Percentiles rank a stretch among this genome's conserved stretches.
Evolutionary conservation across 2,888 invertebrate species (phyloP).

Genomic region (Ichneumoninae sp.): DNA sequence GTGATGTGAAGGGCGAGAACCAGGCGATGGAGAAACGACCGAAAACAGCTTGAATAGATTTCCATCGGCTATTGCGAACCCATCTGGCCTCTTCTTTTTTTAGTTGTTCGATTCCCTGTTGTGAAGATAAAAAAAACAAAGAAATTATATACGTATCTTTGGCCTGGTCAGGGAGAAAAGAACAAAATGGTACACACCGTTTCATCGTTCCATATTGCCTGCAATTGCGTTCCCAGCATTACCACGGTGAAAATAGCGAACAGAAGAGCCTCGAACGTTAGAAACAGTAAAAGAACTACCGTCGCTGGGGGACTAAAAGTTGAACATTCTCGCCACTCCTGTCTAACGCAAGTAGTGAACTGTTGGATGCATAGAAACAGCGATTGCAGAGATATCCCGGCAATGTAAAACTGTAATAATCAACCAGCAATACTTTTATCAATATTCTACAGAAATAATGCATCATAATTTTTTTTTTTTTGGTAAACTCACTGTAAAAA

Average conservation of each 20-base stretch:
- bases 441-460: slow-evolving; percentile 10
- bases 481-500: slow-evolving; percentile 93
- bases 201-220: slow-evolving; percentile 99
- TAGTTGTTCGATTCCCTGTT: slow-evolving; percentile 97
- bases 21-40: slow-evolving; percentile 97
- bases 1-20: slow-evolving; percentile 96
- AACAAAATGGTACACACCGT: slow-evolving; percentile 87
- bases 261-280: slow-evolving; percentile 96
- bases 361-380: slow-evolving; percentile 96
- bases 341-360: slow-evolving; percentile 96
- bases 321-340: slow-evolving; percentile 98
- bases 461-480: slow-evolving; percentile 11
- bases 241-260: slow-evolving; percentile 99
- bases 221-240: slow-evolving; percentile 98
- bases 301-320: slow-evolving; percentile 98
- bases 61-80: slow-evolving; percentile 96
- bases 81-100: slow-evolving; percentile 98
- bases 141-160: not conserved
- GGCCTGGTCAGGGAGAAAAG: not conserved
- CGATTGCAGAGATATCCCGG: slow-evolving; percentile 97
- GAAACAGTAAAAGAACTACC: slow-evolving; percentile 94
- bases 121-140: not conserved
- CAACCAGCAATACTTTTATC: slow-evolving; percentile 60
- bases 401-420: slow-evolving; percentile 97
- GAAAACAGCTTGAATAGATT: slow-evolving; percentile 98